Base-by-base conservation (phyloP, 2,888 invertebrate genomes). In the Heliconius hortense region DNA sequence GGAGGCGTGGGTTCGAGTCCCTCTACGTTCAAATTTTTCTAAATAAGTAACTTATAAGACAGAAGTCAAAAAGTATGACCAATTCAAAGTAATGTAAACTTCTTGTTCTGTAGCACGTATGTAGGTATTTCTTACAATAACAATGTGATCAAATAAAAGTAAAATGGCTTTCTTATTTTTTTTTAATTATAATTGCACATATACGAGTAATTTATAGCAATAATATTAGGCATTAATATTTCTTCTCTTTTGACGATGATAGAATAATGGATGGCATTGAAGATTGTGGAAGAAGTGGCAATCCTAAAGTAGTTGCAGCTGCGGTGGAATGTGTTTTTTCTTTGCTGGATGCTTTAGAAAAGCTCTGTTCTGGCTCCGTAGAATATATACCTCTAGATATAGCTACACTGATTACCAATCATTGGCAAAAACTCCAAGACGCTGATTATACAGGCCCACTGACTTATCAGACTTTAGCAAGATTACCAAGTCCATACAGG, bases 241-340 rank as follows among this genome's bases (percentile, higher is more conserved):
- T 48, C 8, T 48, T 21, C 21, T 48, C 7, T 48, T 7, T 59
- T 26, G 1, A 24, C 59, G 2, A 59, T 10, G 43, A 48, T 76
- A 94, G 98, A 83, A 96, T 98, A 82, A 97, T 98, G 95, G 98
- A 98, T 85, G 97, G 98, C 0, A 97, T 98, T 87, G 98, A 98
- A 90, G 98, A 98, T 90, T 97, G 98, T 77, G 97, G 98, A n/a
- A 96, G 96, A 80, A 96, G 96, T 79, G 96, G 95, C 71, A 97
- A 97, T 80, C 96, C 97, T 24, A 95, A 96, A 77, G 96, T 97
- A 8, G 93, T 97, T n/a, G 95, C 96, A 70, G 96, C 97, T 0
- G 97, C 97, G 80, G 96, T 97, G 0, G 97, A 97, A 82, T 97
- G 97, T 82, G 96, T 97, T 72, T 97, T 97, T 8, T 96, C 97